Evolutionary conservation across 2,797 vertebrate species (phyloP).

Genomic region (Vireo griseus): DNA sequence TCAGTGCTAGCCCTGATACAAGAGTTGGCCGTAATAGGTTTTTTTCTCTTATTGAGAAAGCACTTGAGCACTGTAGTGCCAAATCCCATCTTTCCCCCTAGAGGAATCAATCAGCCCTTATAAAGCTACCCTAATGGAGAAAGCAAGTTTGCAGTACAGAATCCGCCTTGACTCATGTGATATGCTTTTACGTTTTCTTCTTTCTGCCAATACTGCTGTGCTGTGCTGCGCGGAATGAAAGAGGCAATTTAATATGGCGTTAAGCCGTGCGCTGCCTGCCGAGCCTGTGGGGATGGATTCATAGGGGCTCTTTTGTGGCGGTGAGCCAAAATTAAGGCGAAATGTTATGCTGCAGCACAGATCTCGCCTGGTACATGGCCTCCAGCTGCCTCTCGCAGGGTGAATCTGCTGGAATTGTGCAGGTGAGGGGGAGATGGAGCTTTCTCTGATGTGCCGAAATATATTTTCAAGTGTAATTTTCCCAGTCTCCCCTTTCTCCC

Average conservation of each 20-base stretch:
- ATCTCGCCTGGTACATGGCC: background rate
- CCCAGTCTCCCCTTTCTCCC: background rate
- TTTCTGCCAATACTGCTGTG: background rate
- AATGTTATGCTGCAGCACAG: background rate
- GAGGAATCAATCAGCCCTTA: background rate
- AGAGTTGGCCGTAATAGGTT: background rate
- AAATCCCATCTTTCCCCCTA: background rate
- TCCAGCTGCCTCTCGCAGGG: background rate
- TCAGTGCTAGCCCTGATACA: background rate
- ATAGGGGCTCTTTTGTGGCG: background rate
- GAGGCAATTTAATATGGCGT: slow-evolving; percentile 34
- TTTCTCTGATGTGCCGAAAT: background rate
- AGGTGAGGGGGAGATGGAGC: background rate
- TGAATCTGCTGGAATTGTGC: background rate
- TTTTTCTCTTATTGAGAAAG: background rate
- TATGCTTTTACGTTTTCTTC: background rate
- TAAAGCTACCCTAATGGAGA: background rate
- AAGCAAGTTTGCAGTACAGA: background rate
- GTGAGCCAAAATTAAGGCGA: slow-evolving; percentile 14
- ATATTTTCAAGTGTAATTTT: slow-evolving; percentile 19
- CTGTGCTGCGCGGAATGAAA: background rate
- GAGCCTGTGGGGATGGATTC: background rate
- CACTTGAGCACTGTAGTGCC: background rate
- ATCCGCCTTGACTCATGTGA: background rate
- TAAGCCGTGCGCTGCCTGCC: background rate